Evolutionary conservation across 2,113 vertebrate species (phyloP).

Genomic region (Rhipidura dahli): DNA sequence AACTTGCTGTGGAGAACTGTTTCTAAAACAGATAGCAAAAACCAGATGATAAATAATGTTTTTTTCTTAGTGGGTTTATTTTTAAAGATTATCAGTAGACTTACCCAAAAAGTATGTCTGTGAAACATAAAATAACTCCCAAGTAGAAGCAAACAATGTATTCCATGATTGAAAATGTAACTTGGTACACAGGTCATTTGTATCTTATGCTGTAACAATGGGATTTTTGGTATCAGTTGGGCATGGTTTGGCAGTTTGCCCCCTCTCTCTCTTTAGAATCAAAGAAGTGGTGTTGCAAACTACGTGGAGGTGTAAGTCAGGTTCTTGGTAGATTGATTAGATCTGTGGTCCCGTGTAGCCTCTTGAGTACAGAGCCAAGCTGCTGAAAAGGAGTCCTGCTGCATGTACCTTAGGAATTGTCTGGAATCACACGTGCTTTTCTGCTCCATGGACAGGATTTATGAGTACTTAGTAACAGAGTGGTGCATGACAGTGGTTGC

Average conservation of each 20-base stretch:
- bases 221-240: neutral
- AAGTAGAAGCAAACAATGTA: neutral
- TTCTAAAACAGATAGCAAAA: neutral
- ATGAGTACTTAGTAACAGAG: neutral
- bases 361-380: neutral
- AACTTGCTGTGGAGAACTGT: neutral
- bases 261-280: neutral
- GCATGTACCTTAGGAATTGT: neutral
- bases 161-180: accelerated
- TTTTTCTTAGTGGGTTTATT: neutral
- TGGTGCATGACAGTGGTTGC: neutral
- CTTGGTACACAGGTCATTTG: neutral
- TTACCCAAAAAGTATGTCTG: neutral
- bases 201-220: neutral
- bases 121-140: neutral
- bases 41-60: neutral
- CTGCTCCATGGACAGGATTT: neutral
- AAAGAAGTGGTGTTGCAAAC: neutral
- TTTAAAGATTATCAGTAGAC: neutral
- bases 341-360: accelerated
- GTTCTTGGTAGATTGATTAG: neutral
- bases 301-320: accelerated
- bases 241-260: neutral
- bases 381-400: neutral
- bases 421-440: accelerated